Base-by-base conservation (phyloP, 2,113 vertebrate genomes). In the Dromiciops gliroides region DNA sequence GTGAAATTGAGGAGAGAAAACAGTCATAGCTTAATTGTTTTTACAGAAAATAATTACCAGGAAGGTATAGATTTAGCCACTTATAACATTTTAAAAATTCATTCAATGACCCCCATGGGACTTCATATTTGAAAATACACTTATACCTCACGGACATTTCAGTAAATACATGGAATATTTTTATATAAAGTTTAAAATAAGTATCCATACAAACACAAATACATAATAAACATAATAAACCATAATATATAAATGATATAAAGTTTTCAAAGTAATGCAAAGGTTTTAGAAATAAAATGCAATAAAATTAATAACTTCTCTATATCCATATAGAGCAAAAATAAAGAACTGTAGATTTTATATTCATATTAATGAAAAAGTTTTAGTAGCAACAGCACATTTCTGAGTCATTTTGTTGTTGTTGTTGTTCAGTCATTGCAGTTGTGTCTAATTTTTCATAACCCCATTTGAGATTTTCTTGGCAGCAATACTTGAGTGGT, bases 41-140 rank as follows among this genome's bases (percentile, higher is more conserved):
- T 97, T 95, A 96, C 95, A 95, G 95, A 98, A 98, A 98, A 98
- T 94, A 98, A 97, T 96, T 97, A 96, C 95, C 92, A 92, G 91
- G 96, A 23, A 83, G 6, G 7, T 83, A 83, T 44, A 44, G n/a
- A 83, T 83, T 83, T 44, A n/a, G 16, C 19, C 19, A 7, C 37
- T 67, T 67, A 44, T 22, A 83, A 83, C 16, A n/a, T 83, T 67
- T 67, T 44, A 8, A 83, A 83, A 83, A 44, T 44, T 83, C 19
- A 44, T 44, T 83, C 19, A 83, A 22, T 8, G 7, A 83, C n/a
- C 44, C 16, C 67, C 37, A 6, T 83, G 1, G 44, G 95, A 98
- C 95, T 97, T 97, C 94, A 94, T 96, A 90, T 48, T 95, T 93
- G 89, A 98, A 95, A 97, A 96, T 96, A 91, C 56, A 94, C 24